Conservation (phyloP, 2,888 invertebrate genomes). For the Sphecodes monilicornis region DNA sequence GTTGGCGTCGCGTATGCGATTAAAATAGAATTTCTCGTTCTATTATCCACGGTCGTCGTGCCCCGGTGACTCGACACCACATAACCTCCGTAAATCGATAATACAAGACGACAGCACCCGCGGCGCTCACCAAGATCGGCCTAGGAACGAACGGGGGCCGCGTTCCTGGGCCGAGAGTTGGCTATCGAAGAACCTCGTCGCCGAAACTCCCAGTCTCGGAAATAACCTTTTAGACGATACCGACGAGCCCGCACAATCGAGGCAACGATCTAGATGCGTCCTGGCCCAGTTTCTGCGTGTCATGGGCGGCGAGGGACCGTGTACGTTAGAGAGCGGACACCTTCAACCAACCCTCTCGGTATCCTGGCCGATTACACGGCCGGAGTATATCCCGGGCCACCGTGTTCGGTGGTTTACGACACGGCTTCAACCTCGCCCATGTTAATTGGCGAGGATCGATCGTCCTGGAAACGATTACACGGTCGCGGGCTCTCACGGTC, state of each 20-base stretch:
- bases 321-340: conserved; percentile 6
- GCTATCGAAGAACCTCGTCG: conserved; percentile 22
- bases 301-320: conserved; percentile 31
- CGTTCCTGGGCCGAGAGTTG: conserved; percentile 42
- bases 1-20: conserved; percentile 11
- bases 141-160: conserved; percentile 55
- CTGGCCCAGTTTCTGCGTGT: conserved; percentile 11
- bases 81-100: conserved; percentile 74
- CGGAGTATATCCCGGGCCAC: conserved; percentile 24
- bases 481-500: conserved; percentile 49
- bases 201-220: not conserved
- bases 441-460: conserved; percentile 64
- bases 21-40: conserved; percentile 38
- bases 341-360: not conserved
- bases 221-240: not conserved
- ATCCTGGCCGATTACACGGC: conserved; percentile 7
- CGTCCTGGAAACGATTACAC: conserved; percentile 56
- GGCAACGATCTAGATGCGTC: not conserved
- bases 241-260: not conserved
- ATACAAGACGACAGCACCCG: conserved; percentile 73
- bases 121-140: conserved; percentile 71
- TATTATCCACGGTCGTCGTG: conserved; percentile 56
- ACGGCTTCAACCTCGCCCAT: conserved; percentile 62
- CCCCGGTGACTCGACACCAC: conserved; percentile 70
- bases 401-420: conserved; percentile 37